Evolutionary conservation across 2,888 invertebrate genomes (phyloP).

Genomic region (Acrobasis repandana): DNA sequence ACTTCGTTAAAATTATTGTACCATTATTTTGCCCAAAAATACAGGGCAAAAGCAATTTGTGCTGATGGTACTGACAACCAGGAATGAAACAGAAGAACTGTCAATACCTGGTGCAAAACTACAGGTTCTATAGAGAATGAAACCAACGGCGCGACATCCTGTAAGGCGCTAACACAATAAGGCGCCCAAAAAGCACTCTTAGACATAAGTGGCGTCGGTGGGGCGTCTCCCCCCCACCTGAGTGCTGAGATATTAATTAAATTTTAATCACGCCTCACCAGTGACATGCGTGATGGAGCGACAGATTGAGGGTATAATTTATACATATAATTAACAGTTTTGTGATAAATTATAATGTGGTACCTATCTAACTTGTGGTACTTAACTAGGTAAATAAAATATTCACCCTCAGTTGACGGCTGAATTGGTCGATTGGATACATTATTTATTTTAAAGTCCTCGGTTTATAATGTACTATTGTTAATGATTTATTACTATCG

Average conservation of each 20-base stretch:
- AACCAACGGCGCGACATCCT: constrained; percentile 3
- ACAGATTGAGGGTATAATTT: constrained; percentile 9
- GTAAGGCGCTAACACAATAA: constrained; percentile 13
- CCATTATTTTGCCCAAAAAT: no score
- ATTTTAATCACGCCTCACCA: constrained; percentile 27
- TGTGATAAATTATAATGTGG: neutral
- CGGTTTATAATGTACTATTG: no score
- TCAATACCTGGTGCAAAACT: neutral
- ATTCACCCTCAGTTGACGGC: no score
- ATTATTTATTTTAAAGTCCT: no score
- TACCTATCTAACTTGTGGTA: no score
- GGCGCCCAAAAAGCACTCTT: constrained; percentile 17
- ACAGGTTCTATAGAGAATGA: neutral
- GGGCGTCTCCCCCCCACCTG: constrained; percentile 3
- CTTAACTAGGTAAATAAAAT: no score
- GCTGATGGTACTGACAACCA: no score
- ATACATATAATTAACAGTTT: neutral
- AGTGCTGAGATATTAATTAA: constrained; percentile 28
- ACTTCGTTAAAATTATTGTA: no score
- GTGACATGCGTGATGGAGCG: constrained; percentile 22
- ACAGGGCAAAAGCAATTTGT: no score
- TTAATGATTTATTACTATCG: no score
- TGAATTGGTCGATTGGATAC: no score
- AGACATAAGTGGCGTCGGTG: constrained; percentile 12
- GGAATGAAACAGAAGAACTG: no score